phyloP scores from a whole-genome alignment of 92 coral and sea anemone species.

The Phenganax marumi region DNA sequence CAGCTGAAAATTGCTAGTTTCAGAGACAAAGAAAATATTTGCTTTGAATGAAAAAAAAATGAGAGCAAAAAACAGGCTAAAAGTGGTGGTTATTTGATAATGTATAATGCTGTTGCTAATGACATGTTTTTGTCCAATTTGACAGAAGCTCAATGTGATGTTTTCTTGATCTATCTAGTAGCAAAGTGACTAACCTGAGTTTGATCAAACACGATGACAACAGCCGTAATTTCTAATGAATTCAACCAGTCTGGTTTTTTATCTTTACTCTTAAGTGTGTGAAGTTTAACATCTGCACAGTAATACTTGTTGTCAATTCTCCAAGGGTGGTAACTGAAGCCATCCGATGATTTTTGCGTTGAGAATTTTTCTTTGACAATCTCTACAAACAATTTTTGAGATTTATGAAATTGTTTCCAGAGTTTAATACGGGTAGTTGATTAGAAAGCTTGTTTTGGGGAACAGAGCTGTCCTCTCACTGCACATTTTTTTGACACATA shows the following conservation, averaged over 20 bases:
- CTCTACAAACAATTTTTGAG: neutral
- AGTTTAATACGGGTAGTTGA: too few species aligned
- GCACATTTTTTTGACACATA: too few species aligned
- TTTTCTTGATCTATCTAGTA: too few species aligned
- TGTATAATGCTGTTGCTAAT: too few species aligned
- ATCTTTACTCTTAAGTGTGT: conserved; percentile 30
- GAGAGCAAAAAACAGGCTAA: too few species aligned
- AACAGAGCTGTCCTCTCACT: neutral
- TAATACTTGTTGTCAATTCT: conserved; percentile 81
- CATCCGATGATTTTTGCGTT: conserved; percentile 18
- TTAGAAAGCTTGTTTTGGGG: neutral
- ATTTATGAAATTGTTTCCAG: neutral
- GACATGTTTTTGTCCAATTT: too few species aligned
- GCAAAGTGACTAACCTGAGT: conserved; percentile 54
- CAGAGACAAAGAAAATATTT: too few species aligned
- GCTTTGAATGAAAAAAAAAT: too few species aligned
- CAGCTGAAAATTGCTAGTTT: too few species aligned
- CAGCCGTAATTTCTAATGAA: conserved; percentile 49
- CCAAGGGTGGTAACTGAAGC: conserved; percentile 66
- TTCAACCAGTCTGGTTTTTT: neutral
- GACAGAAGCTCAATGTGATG: too few species aligned
- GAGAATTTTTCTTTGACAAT: conserved; percentile 3
- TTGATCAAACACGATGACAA: conserved; percentile 71
- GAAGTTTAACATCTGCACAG: conserved; percentile 64
- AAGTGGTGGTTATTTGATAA: too few species aligned